A percentile compares a stretch with the other conserved stretches of the same genome.
These are phyloP conservation scores for Hypolimnas misippus DNA, from an alignment of 2,888 invertebrate species.

Conservation along the genomic window DNA sequence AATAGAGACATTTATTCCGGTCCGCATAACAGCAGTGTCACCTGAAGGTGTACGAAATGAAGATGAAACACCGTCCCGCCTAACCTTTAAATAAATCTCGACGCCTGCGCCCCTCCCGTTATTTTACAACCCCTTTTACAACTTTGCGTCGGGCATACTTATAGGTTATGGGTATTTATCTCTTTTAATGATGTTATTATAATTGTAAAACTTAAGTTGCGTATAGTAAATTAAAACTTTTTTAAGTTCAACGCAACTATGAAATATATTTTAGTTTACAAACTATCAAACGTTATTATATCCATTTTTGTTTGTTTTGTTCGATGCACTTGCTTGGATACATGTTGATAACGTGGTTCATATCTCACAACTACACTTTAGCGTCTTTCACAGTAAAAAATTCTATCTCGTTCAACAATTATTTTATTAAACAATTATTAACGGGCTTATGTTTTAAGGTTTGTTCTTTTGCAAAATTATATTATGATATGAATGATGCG, in stretches of 20 bases:
- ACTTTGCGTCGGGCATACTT: slow-evolving; percentile 20
- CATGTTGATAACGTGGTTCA: too few species aligned
- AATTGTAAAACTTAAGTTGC: neutral
- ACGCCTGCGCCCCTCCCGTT: slow-evolving; percentile 34
- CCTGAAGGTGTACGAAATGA: slow-evolving; percentile 51
- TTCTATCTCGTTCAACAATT: too few species aligned
- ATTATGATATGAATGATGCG: slow-evolving; percentile 25
- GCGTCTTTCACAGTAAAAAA: too few species aligned
- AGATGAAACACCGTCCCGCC: slow-evolving; percentile 50
- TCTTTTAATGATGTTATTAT: neutral
- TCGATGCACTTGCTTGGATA: too few species aligned
- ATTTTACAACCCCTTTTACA: slow-evolving; percentile 37
- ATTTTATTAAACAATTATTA: too few species aligned
- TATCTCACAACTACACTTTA: too few species aligned
- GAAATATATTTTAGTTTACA: too few species aligned
- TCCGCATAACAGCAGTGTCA: slow-evolving; percentile 48
- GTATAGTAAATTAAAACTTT: too few species aligned
- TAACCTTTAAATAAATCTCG: slow-evolving; percentile 54
- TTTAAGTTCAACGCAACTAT: too few species aligned
- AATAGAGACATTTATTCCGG: slow-evolving; percentile 57
- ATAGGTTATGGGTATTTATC: neutral
- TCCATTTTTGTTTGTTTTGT: too few species aligned
- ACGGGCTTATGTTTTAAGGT: neutral
- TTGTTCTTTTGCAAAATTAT: slow-evolving; percentile 12
- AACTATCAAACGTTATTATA: too few species aligned